Evolutionary conservation across 2,888 invertebrate species (phyloP), one percentile per base, ranked within the genome.

Genomic region (Hoplodrina blanda): DNA sequence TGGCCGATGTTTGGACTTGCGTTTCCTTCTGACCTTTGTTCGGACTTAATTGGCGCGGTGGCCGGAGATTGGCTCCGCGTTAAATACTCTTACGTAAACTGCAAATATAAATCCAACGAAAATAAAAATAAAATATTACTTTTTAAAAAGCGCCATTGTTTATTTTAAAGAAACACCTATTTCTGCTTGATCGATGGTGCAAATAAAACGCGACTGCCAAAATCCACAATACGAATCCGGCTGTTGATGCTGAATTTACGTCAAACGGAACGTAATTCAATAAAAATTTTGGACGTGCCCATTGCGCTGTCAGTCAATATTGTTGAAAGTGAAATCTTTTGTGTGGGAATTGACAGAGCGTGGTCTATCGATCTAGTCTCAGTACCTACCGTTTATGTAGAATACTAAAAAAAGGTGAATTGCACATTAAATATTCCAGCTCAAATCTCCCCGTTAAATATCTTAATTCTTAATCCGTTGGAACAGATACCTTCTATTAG

Each of bases 1-100:
- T 74, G 78, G 68, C 69, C 74, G 62, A 68, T 89, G 89, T 88
- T 89, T 89, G 80, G 81, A 85, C 75, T 83, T 62, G 54, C 56
- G 79, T 80, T 87, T 89, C 89, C 89, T 79, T 41, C 67, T 74
- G 78, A 80, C 81, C 83, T 83, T 81, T 81, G 74, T 25, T 61
- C 76, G 46, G n/a, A 33, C 56, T 69, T 62, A 67, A 73, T 76
- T 72, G 67, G n/a, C 66, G n/a, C 61, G 25, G 52, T 62, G 15
- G 30, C 50, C 41, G 68, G 53, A 56, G 59, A 78, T 82, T 82
- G 19, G 53, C 55, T 65, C 62, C 59, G 55, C 10, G 19, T 67
- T 62, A 63, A 76, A 53, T 49, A 44, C 25, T 44, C 17, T 54
- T 57, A 55, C 33, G 50, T 64, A 55, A 69, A 30, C 49, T 55